Evolutionary conservation across 2,113 vertebrate genomes (phyloP).

Genomic region (Chlamydotis undulata): DNA sequence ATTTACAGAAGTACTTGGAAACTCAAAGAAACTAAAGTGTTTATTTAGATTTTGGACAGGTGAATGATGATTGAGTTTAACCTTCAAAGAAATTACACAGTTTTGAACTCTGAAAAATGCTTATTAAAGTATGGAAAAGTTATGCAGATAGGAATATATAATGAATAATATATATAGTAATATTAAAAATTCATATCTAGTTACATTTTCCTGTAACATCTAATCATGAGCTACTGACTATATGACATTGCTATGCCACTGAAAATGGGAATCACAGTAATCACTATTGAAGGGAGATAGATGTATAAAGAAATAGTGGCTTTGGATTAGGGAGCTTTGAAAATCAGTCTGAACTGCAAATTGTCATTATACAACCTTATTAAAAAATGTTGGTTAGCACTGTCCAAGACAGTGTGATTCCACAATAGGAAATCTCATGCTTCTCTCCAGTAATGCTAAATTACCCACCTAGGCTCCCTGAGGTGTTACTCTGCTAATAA

Average conservation of each 20-base stretch:
- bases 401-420: neutral
- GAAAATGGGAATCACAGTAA: neutral
- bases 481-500: neutral
- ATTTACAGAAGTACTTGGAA: neutral
- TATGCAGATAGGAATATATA: neutral
- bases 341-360: neutral
- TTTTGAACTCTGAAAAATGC: neutral
- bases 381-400: neutral
- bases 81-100: neutral
- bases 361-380: neutral
- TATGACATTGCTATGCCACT: neutral
- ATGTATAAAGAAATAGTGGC: neutral
- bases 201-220: neutral
- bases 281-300: rapidly evolving
- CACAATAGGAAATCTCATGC: neutral
- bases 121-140: neutral
- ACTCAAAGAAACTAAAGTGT: neutral
- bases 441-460: neutral
- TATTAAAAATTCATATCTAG: neutral
- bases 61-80: neutral
- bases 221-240: neutral
- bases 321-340: neutral
- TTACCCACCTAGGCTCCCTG: neutral
- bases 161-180: neutral
- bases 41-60: neutral